Conservation (phyloP, 2,797 vertebrate genomes). For the Sebastes oblongus region DNA sequence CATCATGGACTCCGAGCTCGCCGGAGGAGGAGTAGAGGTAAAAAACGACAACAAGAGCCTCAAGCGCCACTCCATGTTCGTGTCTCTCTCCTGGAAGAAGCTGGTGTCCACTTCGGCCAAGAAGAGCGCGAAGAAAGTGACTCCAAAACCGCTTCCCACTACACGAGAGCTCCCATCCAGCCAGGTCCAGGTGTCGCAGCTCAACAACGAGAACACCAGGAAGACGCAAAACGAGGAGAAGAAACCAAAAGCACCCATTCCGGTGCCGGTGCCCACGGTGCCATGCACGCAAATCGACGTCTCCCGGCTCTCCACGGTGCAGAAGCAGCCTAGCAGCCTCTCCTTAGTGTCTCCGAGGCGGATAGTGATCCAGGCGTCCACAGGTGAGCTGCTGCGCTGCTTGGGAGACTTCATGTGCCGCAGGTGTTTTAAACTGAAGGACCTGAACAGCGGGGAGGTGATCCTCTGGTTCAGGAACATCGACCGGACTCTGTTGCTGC, state of each 20-base stretch:
- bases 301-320: conserved; percentile 56
- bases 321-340: conserved; percentile 79
- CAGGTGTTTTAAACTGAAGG: conserved; percentile 91
- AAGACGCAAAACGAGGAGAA: conserved; percentile 84
- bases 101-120: conserved; percentile 88
- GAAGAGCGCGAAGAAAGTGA: conserved; percentile 85
- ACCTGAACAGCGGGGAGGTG: conserved; percentile 90
- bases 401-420: conserved; percentile 94
- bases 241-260: conserved; percentile 83
- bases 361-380: conserved; percentile 95
- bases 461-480: conserved; percentile 96
- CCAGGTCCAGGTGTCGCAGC: conserved; percentile 79
- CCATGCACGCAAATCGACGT: conserved; percentile 58
- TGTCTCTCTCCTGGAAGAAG: conserved; percentile 92
- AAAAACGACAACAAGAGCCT: conserved; percentile 90
- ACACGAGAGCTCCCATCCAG: conserved; percentile 40
- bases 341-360: conserved; percentile 85
- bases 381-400: conserved; percentile 94
- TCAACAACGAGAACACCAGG: conserved; percentile 77
- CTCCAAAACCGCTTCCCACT: conserved; percentile 66
- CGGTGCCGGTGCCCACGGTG: conserved; percentile 81
- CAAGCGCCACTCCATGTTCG: conserved; percentile 89
- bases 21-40: conserved; percentile 53
- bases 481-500: conserved; percentile 93
- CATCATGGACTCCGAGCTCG: conserved; percentile 79